Evolutionary conservation across 2,797 vertebrate species (phyloP).

Genomic region (Diglossa cyanea): DNA sequence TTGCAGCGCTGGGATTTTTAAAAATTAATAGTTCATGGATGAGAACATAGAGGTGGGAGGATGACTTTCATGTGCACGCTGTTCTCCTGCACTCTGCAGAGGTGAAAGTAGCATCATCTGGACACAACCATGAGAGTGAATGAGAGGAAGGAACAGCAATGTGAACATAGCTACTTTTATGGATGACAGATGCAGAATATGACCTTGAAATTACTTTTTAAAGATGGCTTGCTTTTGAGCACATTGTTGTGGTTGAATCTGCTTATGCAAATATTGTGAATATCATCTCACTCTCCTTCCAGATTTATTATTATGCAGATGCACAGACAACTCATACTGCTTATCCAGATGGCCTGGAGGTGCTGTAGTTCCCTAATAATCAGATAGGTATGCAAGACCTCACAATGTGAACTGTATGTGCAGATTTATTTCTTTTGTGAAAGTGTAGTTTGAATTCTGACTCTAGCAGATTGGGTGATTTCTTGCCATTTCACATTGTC

Average conservation of each 20-base stretch:
- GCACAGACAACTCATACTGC: conserved; percentile 72
- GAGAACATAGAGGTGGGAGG: not conserved
- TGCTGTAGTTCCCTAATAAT: conserved; percentile 77
- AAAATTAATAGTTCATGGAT: not conserved
- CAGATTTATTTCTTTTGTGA: not conserved
- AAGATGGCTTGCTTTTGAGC: not conserved
- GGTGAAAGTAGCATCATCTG: not conserved
- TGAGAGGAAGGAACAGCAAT: not conserved
- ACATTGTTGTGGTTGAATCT: not conserved
- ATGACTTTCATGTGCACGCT: not conserved
- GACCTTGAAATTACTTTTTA: not conserved
- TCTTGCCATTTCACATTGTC: not conserved
- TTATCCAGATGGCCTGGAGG: conserved; percentile 73
- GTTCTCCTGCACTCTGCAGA: not conserved
- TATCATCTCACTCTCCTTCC: not conserved
- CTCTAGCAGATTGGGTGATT: not conserved
- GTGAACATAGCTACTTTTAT: not conserved
- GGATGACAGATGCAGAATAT: not conserved
- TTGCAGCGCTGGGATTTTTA: not conserved
- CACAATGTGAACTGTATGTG: not conserved
- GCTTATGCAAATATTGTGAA: not conserved
- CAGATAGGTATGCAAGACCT: conserved; percentile 74
- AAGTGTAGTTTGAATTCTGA: not conserved
- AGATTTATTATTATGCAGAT: conserved; percentile 79
- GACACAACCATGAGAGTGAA: not conserved